Conservation (phyloP, 1,140 invertebrate species). For the Cyclargus thomasi region DNA sequence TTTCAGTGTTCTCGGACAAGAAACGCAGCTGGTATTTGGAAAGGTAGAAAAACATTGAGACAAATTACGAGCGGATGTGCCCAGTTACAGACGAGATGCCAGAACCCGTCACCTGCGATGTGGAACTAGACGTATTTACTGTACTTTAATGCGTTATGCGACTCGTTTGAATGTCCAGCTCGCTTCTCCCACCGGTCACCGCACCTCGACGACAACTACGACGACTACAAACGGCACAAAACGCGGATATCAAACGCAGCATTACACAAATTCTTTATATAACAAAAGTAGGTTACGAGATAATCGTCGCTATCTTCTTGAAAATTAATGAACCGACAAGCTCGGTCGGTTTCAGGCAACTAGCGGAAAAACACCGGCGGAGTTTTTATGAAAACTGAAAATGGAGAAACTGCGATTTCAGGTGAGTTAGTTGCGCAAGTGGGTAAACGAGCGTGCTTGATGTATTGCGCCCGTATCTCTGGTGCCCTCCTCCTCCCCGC, state of each 20-base stretch:
- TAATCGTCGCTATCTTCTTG: slow-evolving; percentile 5
- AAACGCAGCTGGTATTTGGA: slow-evolving; percentile 13
- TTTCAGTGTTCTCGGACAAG: background rate
- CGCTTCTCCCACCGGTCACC: slow-evolving; percentile 11
- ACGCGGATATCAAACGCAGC: slow-evolving; percentile 20
- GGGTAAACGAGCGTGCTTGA: background rate
- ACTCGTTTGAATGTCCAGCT: slow-evolving; percentile 13
- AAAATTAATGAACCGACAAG: background rate
- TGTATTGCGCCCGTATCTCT: slow-evolving; percentile 31
- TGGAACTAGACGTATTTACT: slow-evolving; percentile 42
- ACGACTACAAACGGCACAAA: slow-evolving; percentile 3
- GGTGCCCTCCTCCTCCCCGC: slow-evolving; percentile 7
- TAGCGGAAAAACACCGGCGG: background rate
- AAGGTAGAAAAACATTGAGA: slow-evolving; percentile 18
- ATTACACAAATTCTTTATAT: slow-evolving; percentile 15
- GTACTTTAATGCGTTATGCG: slow-evolving; percentile 29
- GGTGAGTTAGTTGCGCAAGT: background rate
- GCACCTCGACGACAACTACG: slow-evolving; percentile 11
- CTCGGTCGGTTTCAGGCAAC: background rate
- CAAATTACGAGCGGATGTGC: slow-evolving; percentile 47
- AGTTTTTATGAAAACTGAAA: background rate
- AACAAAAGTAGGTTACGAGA: slow-evolving; percentile 7
- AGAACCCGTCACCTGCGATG: slow-evolving; percentile 42
- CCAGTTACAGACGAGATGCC: slow-evolving; percentile 44
- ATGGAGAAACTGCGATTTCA: background rate